These are phyloP conservation scores for Watsonalla cultraria DNA, from an alignment of 2,888 invertebrate species.

Conservation along the genomic window DNA sequence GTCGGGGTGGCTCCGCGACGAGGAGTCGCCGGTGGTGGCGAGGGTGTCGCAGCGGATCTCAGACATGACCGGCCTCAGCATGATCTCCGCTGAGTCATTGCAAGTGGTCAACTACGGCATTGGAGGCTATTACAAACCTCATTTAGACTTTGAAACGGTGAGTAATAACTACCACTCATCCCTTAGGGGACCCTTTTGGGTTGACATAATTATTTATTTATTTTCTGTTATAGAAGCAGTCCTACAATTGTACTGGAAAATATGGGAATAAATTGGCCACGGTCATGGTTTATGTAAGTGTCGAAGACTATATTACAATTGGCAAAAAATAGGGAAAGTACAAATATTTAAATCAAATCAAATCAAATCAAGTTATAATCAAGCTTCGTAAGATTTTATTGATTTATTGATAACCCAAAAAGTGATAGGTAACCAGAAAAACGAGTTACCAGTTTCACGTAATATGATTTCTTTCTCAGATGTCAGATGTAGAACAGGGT, in stretches of 20 bases:
- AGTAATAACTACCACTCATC: too few relatives aligned
- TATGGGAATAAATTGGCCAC: conserved; percentile 97
- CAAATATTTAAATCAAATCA: too few relatives aligned
- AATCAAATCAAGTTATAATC: too few relatives aligned
- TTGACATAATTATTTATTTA: too few relatives aligned
- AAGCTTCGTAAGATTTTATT: not conserved
- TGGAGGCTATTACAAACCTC: conserved; percentile 99
- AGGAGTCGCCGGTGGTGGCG: conserved; percentile 86
- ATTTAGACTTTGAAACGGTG: conserved; percentile 94
- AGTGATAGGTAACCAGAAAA: too few relatives aligned
- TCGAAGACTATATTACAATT: not conserved
- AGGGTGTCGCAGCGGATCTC: conserved; percentile 88
- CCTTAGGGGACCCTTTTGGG: too few relatives aligned
- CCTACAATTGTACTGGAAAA: conserved; percentile 62
- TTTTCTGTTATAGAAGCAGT: conserved; percentile 76
- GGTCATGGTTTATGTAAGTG: conserved; percentile 95
- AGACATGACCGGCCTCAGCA: conserved; percentile 91
- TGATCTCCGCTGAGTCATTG: conserved; percentile 95
- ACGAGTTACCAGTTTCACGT: too few relatives aligned
- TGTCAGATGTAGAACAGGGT: conserved; percentile 98
- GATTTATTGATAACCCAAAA: too few relatives aligned
- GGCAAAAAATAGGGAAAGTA: too few relatives aligned
- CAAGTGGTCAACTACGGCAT: conserved; percentile 99
- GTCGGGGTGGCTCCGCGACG: conserved; percentile 95
- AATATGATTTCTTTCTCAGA: conserved; percentile 72